A percentile compares a stretch with the other conserved stretches of the same genome.
phyloP scores from a whole-genome alignment of 2,113 vertebrate genomes.

The Cyanoderma ruficeps region DNA sequence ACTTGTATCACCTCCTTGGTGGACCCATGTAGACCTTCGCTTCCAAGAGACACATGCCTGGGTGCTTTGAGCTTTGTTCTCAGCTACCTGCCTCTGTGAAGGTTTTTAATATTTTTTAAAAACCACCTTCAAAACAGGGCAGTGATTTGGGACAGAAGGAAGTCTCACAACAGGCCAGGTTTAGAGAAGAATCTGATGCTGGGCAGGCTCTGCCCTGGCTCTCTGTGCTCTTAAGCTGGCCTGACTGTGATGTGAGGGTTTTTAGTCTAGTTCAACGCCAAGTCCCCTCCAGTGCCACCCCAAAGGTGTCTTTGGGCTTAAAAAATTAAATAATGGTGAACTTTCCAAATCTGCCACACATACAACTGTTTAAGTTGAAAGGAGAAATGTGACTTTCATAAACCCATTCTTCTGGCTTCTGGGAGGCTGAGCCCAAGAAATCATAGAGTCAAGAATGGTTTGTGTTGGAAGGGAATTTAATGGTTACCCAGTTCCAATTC shows the following conservation, averaged over 20 bases:
- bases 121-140: not conserved
- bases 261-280: not conserved
- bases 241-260: not conserved
- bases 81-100: not conserved
- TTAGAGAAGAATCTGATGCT: not conserved
- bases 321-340: not conserved
- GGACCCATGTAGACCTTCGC: not conserved
- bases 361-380: not conserved
- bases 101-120: not conserved
- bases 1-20: not conserved
- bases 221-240: not conserved
- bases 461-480: not conserved
- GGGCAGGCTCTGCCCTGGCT: not conserved
- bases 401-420: not conserved
- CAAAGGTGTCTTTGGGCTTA: not conserved
- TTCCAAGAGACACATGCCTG: not conserved
- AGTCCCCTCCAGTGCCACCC: not conserved
- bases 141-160: not conserved
- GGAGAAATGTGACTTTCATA: not conserved
- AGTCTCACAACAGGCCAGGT: not conserved
- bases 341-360: not conserved
- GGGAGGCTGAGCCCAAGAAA: not conserved
- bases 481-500: rapidly evolving
- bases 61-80: not conserved
- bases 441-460: not conserved